Evolutionary conservation across 2,888 invertebrate genomes (phyloP).

Genomic region (Caprella mutica): DNA sequence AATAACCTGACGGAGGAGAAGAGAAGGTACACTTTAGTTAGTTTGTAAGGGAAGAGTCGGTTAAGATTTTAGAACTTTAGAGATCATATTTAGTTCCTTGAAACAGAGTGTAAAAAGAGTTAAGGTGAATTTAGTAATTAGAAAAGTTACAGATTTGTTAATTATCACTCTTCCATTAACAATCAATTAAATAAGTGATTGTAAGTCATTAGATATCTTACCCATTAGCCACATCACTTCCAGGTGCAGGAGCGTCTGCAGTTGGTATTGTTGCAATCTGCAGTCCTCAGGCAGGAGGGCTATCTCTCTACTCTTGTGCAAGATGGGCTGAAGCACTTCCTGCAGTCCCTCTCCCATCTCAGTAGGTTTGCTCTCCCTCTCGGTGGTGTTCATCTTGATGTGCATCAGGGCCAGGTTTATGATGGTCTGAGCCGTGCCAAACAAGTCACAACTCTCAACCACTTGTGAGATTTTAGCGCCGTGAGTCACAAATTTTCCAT

Average conservation of each 20-base stretch:
- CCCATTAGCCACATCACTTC: constrained; percentile 30
- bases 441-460: constrained; percentile 6
- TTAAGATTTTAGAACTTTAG: no score
- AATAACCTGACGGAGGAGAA: no score
- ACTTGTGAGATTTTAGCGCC: not conserved
- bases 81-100: no score
- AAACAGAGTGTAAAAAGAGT: no score
- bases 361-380: no score
- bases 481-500: not conserved
- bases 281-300: not conserved
- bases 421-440: constrained; percentile 28
- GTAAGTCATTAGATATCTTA: constrained; percentile 4
- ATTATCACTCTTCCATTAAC: no score
- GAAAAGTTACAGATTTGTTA: no score
- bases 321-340: constrained; percentile 1
- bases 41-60: no score
- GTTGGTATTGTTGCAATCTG: constrained; percentile 19
- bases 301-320: not conserved
- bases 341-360: constrained; percentile 1
- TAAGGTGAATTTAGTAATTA: no score
- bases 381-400: constrained; percentile 14
- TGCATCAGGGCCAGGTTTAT: constrained; percentile 29
- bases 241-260: constrained; percentile 24
- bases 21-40: no score
- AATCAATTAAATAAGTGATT: no score